Evolutionary conservation across 2,888 invertebrate genomes (phyloP), one percentile per base, ranked within the genome.

Genomic region (Acholoe squamosa): DNA sequence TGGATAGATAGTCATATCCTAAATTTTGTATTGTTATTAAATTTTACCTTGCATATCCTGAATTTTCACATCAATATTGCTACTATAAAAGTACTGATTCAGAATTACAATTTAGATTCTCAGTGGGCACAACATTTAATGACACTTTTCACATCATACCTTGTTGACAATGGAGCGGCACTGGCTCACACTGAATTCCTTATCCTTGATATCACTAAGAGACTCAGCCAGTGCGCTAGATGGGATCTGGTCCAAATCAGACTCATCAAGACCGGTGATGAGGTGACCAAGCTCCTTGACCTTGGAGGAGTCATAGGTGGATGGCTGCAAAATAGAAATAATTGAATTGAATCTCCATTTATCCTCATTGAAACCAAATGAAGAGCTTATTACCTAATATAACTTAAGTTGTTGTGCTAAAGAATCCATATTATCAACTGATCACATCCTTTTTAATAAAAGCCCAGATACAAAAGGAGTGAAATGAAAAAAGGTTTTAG

Each of bases 221-320:
- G 84, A 84, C 43, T 43, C 84, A 33, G 84, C 84, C 28, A 84
- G 1, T 5, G 84, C 84, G n/a, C 43, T 7, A 19, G 43, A 31
- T 34, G 84, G 84, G 84, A 84, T 84, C 1, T 84, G 22, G 25
- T 84, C 84, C 28, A 84, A n/a, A 25, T 84, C 84, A 84, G 84
- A 34, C n/a, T 31, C n/a, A n/a, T 84, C 43, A 84, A 84, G 84
- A 19, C 84, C 84, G 25, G 84, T 84, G 19, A 84, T 25, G 22
- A 84, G 84, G 51, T 84, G 84, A 10, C 84, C 84, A 84, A 84
- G 84, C 25, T 84, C 84, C 7, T 34, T 84, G 7, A 84, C 43
- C 43, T 84, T 84, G 34, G 71, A 28, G 28, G 71, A 71, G 28
- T 71, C 71, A 16, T 71, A 71, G 25, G 28, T 28, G 25, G 71